These are phyloP conservation scores for Theretra japonica DNA, from an alignment of 2,888 invertebrate genomes.

Conservation along the genomic window DNA sequence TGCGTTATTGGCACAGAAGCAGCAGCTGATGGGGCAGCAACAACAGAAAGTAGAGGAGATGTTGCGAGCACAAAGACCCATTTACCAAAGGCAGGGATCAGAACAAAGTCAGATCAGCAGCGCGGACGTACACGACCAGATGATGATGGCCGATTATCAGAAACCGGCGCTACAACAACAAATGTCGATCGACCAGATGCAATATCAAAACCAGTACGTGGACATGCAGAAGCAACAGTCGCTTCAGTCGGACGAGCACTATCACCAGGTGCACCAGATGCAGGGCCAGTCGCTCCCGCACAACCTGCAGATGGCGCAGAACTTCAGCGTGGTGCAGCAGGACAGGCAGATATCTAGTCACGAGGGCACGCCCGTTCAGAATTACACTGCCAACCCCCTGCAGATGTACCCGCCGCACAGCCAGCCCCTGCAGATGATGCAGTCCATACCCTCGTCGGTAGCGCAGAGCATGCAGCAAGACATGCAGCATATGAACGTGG, in stretches of 20 bases:
- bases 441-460: conserved; percentile 50
- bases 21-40: conserved; percentile 82
- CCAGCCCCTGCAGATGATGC: conserved; percentile 61
- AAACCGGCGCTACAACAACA: conserved; percentile 68
- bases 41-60: conserved; percentile 78
- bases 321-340: conserved; percentile 71
- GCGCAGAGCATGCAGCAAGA: conserved; percentile 49
- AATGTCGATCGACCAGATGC: conserved; percentile 73
- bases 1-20: conserved; percentile 79
- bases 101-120: conserved; percentile 77
- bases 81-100: conserved; percentile 76
- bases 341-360: conserved; percentile 82
- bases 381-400: conserved; percentile 75
- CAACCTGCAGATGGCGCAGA: conserved; percentile 69
- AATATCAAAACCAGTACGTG: conserved; percentile 63
- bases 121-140: conserved; percentile 68
- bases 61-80: conserved; percentile 67
- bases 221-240: conserved; percentile 67
- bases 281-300: conserved; percentile 79
- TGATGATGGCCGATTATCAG: conserved; percentile 64
- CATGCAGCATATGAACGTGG: conserved; percentile 47
- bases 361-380: conserved; percentile 81
- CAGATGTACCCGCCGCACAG: conserved; percentile 75
- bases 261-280: conserved; percentile 67
- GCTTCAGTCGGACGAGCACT: conserved; percentile 68